Base-by-base conservation (phyloP, 2,797 vertebrate species). In the Calcarius lapponicus region DNA sequence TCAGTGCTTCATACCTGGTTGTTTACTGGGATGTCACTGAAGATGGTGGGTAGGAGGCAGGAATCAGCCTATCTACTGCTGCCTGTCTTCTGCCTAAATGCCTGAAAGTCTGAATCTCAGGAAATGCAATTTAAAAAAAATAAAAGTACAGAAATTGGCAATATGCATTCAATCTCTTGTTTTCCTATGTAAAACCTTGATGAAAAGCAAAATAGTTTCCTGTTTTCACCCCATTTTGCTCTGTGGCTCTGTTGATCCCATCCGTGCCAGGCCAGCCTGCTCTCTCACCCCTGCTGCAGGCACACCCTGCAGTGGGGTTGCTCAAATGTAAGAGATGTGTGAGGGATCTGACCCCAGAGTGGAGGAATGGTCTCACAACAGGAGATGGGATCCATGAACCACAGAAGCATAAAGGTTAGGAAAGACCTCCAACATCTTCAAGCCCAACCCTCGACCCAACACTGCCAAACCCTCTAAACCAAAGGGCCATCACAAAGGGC, bases 321-420 rank as follows among this genome's bases (percentile, higher is more conserved):
- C 66, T 53, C 65, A 76, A 20, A 66, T 0, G 0, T 22, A 10
- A 16, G 62, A 47, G 54, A 25, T n/a, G 25, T 3, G 7, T 0
- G 1, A 85, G 17, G 34, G 21, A 28, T 20, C 17, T 0, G 0
- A 9, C 36, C 38, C 34, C 60, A 21, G 40, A 43, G n/a, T 0
- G 0, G 5, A 51, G 28, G 2, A 82, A 40, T 0, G 1, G 42
- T 26, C 9, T 76, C 72, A 10, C 42, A 65, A 3, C 0, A 34
- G n/a, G 50, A 51, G 50, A 51, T 51, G 1, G 40, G 13, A 73
- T 28, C 42, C 28, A 45, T 26, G 50, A 70, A 21, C 24, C 32
- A n/a, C 13, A n/a, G 50, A 51, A 26, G 16, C 79, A 50, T 5
- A 34, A 50, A 57, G 25, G 29, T 0, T 57, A 43, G 51, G 26